These are phyloP conservation scores for Apteryx mantelli DNA, from an alignment of 2,113 vertebrate species.

Conservation along the genomic window DNA sequence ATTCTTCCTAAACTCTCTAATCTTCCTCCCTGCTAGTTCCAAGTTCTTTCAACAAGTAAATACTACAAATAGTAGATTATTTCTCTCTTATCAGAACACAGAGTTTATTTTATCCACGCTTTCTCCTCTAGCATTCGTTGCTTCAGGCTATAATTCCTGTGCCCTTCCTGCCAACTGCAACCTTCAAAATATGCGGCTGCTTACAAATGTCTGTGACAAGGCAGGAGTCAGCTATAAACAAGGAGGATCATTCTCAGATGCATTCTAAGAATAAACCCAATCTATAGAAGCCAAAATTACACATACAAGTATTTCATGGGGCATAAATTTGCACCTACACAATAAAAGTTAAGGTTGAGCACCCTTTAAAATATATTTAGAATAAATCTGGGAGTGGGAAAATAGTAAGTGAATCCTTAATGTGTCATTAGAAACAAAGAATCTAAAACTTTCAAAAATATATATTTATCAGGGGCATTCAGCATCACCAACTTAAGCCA, in stretches of 20 bases:
- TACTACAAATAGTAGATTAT: neutral
- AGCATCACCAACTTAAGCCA: neutral
- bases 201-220: neutral
- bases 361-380: neutral
- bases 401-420: neutral
- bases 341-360: neutral
- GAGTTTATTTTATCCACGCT: neutral
- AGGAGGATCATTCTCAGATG: neutral
- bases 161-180: neutral
- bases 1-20: neutral
- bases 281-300: neutral
- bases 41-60: constrained; percentile 10
- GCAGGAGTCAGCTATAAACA: neutral
- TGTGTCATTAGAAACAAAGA: neutral
- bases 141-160: neutral
- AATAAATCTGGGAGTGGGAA: neutral
- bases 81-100: neutral
- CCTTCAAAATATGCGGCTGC: neutral
- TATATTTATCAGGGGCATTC: neutral
- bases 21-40: neutral
- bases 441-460: neutral
- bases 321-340: neutral
- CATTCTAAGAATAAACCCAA: neutral
- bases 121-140: neutral
- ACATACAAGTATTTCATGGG: neutral